phyloP scores from a whole-genome alignment of 2,113 vertebrate genomes.

The Tupaia tana region DNA sequence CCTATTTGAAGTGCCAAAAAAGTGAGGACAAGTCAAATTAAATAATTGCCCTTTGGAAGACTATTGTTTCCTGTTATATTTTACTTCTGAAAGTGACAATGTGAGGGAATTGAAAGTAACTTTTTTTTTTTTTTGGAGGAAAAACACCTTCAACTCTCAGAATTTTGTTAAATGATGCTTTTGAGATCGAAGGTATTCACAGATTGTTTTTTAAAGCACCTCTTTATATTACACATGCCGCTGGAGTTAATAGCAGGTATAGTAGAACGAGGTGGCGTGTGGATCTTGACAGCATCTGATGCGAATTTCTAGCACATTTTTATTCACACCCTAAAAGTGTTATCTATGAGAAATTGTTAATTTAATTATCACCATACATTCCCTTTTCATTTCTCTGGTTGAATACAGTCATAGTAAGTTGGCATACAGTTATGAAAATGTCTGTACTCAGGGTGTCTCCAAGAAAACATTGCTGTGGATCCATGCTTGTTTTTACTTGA shows the following conservation, averaged over 20 bases:
- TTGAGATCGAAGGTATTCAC: not conserved
- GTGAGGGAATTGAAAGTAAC: not conserved
- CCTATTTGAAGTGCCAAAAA: not conserved
- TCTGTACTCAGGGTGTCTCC: not conserved
- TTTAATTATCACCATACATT: constrained; percentile 52
- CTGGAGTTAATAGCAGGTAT: not conserved
- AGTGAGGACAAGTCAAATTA: not conserved
- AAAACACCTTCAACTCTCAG: not conserved
- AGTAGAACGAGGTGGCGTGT: not conserved
- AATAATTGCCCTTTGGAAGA: not conserved
- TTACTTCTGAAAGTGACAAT: not conserved
- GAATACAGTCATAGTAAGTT: not conserved
- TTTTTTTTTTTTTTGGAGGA: not conserved
- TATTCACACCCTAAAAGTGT: constrained; percentile 54
- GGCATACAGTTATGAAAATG: not conserved
- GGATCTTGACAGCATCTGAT: not conserved
- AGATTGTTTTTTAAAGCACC: not conserved
- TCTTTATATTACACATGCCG: not conserved
- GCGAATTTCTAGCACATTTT: constrained; percentile 27
- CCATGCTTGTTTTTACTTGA: not conserved
- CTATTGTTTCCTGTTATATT: not conserved
- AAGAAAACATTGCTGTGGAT: not conserved
- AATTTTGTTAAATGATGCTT: not conserved
- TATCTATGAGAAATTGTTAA: constrained; percentile 29
- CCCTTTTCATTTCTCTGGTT: constrained; percentile 46